Conservation (phyloP, 2,888 invertebrate species). For the Acronicta psi region DNA sequence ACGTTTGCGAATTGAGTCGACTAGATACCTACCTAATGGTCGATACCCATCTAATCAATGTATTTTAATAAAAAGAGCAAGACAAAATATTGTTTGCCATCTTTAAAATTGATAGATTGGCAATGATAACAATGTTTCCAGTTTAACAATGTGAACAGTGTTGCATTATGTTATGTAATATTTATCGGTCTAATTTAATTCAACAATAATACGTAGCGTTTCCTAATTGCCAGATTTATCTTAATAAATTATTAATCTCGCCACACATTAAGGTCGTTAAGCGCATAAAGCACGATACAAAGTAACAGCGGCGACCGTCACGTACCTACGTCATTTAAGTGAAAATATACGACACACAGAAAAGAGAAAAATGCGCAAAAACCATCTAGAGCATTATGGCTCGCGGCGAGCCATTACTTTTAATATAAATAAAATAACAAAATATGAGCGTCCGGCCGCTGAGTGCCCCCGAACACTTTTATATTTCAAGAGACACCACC, state of each 20-base stretch:
- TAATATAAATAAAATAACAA: constrained; percentile 90
- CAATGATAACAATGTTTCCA: too few relatives aligned
- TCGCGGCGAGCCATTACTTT: constrained; percentile 87
- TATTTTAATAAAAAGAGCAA: too few relatives aligned
- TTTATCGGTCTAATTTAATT: background rate
- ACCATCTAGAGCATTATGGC: constrained; percentile 85
- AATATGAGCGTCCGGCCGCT: constrained; percentile 89
- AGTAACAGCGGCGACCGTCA: constrained; percentile 80
- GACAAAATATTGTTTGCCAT: too few relatives aligned
- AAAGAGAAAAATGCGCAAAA: constrained; percentile 87
- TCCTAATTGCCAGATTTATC: constrained; percentile 40
- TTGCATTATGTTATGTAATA: too few relatives aligned
- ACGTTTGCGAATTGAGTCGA: constrained; percentile 39
- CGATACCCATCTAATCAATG: too few relatives aligned
- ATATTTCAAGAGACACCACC: constrained; percentile 79
- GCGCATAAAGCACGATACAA: constrained; percentile 68
- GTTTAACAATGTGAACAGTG: too few relatives aligned
- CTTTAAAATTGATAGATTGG: too few relatives aligned
- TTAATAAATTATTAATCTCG: constrained; percentile 42
- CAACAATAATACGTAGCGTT: constrained; percentile 21
- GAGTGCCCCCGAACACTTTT: constrained; percentile 88
- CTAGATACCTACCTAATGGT: constrained; percentile 3
- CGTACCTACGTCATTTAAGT: constrained; percentile 87
- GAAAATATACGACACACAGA: constrained; percentile 86
- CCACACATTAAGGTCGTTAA: constrained; percentile 57